Base-by-base conservation (phyloP, 1,140 invertebrate species). In the Radopholus similis region DNA sequence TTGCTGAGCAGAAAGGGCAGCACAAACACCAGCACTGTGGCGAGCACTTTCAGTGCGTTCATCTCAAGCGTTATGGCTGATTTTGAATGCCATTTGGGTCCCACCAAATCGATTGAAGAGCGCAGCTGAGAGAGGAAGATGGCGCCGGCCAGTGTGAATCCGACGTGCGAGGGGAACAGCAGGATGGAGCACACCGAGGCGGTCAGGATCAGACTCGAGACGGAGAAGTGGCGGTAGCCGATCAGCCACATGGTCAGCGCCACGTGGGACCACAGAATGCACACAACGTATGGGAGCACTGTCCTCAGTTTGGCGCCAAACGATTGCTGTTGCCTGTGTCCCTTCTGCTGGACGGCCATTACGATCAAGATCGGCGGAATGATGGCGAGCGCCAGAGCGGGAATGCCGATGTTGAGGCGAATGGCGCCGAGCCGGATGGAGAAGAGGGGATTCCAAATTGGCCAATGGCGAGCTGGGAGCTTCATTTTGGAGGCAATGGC, bases 201-300 rank as follows among this genome's bases (percentile, higher is more conserved):
- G 23, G 78, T 77, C 8, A 78, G 53, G 15, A 77, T 35, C 32
- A 81, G 26, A n/a, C 65, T 70, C 4, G 60, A 38, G 1, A 77
- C 9, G 13, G 38, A 72, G 42, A 78, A 81, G 18, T 64, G 38
- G 42, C 42, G 51, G 37, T 57, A 78, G 3, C 77, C 78, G 34
- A 81, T 77, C 2, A 81, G 68, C 38, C 64, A 63, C 70, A 78
- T 70, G 18, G 78, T 81, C n/a, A 77, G 28, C 0, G 77, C 73
- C 26, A 77, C 55, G 66, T 78, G 68, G n/a, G 59, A 66, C 77
- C 77, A 78, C 15, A 72, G 26, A 37, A 78, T 65, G 44, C 78
- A 79, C 30, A 78, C 67, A 37, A 76, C 57, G 56, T 76, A 72
- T 1, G 74, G 74, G 30, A 76, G 54, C n/a, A 76, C 66, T 8